Base-by-base conservation (phyloP, 2,888 invertebrate species). In the Synanthedon andrenaeformis region DNA sequence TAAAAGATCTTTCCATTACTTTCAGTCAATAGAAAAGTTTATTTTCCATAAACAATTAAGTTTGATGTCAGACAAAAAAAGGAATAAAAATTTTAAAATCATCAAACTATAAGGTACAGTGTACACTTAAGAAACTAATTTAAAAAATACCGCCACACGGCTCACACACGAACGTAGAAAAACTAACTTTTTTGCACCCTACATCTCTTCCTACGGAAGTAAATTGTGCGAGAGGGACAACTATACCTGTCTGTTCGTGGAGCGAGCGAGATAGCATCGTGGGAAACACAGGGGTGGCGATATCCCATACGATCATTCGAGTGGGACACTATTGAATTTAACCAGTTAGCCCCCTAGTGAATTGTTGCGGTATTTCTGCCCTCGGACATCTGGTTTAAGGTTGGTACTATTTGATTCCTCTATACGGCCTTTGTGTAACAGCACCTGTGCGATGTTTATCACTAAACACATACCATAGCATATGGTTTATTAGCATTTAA, bases 221-320 rank as follows among this genome's bases (percentile, higher is more conserved):
- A 73, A 14, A 23, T 52, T 51, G 60, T 51, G 71, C 50, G 56
- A 55, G 68, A 76, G 74, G 64, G 69, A 73, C 55, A 52, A 55
- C 17, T 10, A 56, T 58, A 41, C 42, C 13, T 52, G 41, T 35
- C 35, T 17, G 41, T 51, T 28, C 12, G 52, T 49, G 19, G 73
- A 54, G 66, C 42, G 76, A 82, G 59, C 56, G 72, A 62, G 79
- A 80, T 57, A 53, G 62, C 56, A 54, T 67, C 86, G 86, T 86
- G 88, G 87, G 88, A 88, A 88, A 74, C 79, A 65, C 69, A 79
- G 72, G 86, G 85, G 84, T 82, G 80, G 80, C 78, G 71, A 73
- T 83, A 82, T 88, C 87, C 85, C 88, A 88, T 83, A 84, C 75
- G 70, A 69, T 68, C 79, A 78, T 71, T 78, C 69, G 73, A 79